Evolutionary conservation across 2,797 vertebrate species (phyloP), one percentile per base, ranked within the genome.

Genomic region (Pygocentrus nattereri): DNA sequence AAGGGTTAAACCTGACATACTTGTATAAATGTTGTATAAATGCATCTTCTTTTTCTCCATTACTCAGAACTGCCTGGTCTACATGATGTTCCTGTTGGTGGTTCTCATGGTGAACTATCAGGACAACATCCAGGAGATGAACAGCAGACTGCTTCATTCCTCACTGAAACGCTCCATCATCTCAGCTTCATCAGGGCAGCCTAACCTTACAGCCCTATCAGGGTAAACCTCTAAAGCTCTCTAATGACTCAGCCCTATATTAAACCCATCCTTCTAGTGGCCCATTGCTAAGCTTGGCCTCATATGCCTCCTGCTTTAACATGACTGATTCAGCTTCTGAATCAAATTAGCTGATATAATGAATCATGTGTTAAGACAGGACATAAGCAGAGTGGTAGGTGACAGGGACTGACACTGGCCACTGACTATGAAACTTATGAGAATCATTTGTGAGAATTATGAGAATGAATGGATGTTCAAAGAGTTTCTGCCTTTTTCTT

Each of bases 51-150:
- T 41, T 76, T 72, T 56, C 41, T 31, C 47, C 12, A 49, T 41
- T 2, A 23, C 74, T 27, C 84, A 96, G 95, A 91, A 91, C 59
- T 94, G 93, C 71, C 85, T 93, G 74, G 85, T 89, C 47, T 92
- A 95, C 88, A 88, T 94, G 90, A 80, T 94, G 1, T 95, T 95
- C 85, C 84, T 96, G 70, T 38, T 95, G 79, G 90, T 95, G 83
- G 90, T 95, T 74, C 89, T 96, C 80, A 86, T 94, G 90, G 85
- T 95, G 87, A 96, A 94, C 93, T 95, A 95, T 84, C 93, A 95
- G 88, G 92, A 91, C 80, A 83, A 87, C 3, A 54, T 86, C 2
- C 91, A 95, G 85, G 91, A 90, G 85, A 82, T 21, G 21, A 93
- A 94, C 61, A 89, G 88, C 27, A 87, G 93, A 61, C 85, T 91